A percentile compares a stretch with the other conserved stretches of the same genome.
These are phyloP conservation scores for Lateolabrax maculatus DNA, from an alignment of 2,797 vertebrate genomes.

Conservation along the genomic window DNA sequence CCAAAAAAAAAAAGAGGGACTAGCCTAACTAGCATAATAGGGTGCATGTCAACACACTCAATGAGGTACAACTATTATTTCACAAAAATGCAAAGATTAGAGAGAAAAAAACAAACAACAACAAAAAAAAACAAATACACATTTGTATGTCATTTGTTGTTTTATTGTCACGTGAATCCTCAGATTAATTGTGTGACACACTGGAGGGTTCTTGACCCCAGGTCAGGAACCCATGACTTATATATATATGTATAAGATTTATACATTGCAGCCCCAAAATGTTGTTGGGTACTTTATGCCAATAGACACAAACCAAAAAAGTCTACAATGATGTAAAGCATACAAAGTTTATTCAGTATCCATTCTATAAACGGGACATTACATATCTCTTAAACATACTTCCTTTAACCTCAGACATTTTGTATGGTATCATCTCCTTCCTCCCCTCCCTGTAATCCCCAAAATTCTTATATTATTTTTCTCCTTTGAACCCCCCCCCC, in stretches of 20 bases:
- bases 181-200: too few relatives aligned
- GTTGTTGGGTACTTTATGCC: neutral
- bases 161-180: neutral
- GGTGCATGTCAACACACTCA: too few relatives aligned
- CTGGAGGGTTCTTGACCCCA: neutral
- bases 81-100: too few relatives aligned
- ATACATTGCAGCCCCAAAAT: neutral
- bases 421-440: constrained; percentile 26
- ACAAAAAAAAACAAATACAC: neutral
- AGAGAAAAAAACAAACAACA: too few relatives aligned
- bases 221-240: neutral
- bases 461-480: constrained; percentile 44
- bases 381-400: neutral
- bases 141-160: too few relatives aligned
- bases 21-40: neutral
- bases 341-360: neutral
- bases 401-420: constrained; percentile 34
- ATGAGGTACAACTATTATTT: too few relatives aligned
- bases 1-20: too few relatives aligned
- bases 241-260: too few relatives aligned
- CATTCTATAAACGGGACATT: constrained; percentile 1
- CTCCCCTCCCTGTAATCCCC: constrained; percentile 37
- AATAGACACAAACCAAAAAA: neutral
- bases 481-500: constrained; percentile 6
- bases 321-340: neutral